Conservation (phyloP, 2,888 invertebrate species). For the Artemia sinica region DNA sequence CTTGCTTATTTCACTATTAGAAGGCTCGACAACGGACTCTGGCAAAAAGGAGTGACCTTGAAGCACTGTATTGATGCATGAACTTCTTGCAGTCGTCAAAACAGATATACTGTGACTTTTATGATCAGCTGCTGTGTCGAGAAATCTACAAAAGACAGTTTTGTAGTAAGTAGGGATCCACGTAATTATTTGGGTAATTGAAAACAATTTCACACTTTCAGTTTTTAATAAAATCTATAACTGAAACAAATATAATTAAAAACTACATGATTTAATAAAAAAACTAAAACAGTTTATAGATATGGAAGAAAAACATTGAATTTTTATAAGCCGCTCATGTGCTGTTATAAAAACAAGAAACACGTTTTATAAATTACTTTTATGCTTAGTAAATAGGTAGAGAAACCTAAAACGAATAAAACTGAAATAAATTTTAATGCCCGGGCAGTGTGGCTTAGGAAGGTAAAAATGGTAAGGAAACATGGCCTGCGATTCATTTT, state of each 20-base stretch:
- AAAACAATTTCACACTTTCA: not conserved
- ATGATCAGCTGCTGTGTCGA: slow-evolving; percentile 4
- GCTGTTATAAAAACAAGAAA: too few species aligned
- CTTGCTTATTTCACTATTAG: slow-evolving; percentile 2
- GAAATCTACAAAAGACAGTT: not conserved
- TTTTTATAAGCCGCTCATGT: too few species aligned
- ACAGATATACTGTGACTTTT: slow-evolving; percentile 7
- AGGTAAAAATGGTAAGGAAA: too few species aligned
- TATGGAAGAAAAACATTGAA: too few species aligned
- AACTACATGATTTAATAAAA: not conserved
- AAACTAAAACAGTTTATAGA: too few species aligned
- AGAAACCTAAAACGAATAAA: too few species aligned
- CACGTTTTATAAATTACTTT: too few species aligned
- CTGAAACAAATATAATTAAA: not conserved
- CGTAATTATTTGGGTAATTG: not conserved
- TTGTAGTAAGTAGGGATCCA: not conserved
- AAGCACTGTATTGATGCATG: slow-evolving; percentile 4
- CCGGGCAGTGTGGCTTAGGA: too few species aligned
- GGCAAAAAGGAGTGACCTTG: slow-evolving; percentile 6
- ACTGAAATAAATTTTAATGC: too few species aligned
- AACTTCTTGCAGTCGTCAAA: not conserved
- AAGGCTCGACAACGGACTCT: not conserved
- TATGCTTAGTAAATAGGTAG: too few species aligned
- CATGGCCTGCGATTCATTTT: too few species aligned
- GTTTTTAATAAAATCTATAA: not conserved